Evolutionary conservation across 2,888 invertebrate genomes (phyloP).

Genomic region (Troglohyphantes excavatus): DNA sequence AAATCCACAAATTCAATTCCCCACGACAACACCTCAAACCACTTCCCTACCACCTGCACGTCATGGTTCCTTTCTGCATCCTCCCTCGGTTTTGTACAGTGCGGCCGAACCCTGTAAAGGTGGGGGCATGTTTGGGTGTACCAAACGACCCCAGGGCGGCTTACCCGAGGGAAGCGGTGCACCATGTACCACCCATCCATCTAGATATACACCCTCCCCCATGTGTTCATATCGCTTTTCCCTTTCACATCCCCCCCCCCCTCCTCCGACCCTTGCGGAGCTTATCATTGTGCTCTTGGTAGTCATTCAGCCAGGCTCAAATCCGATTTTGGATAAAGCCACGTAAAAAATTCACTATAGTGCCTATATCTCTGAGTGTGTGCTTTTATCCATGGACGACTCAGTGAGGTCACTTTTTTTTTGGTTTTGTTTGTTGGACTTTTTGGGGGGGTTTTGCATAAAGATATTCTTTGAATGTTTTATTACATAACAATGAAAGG

Average conservation of each 20-base stretch:
- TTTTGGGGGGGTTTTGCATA: no score
- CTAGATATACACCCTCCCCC: conserved; percentile 32
- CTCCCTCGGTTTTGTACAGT: conserved; percentile 38
- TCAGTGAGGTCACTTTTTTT: no score
- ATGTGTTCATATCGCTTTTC: conserved; percentile 35
- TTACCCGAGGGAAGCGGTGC: conserved; percentile 74
- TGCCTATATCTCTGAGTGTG: not conserved
- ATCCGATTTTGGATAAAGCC: conserved; percentile 57
- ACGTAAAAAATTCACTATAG: conserved; percentile 65
- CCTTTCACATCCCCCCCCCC: not conserved
- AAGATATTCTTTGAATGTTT: no score
- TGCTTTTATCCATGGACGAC: not conserved
- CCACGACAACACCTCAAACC: not conserved
- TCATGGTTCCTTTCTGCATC: conserved; percentile 37
- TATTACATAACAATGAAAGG: no score
- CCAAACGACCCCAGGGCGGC: conserved; percentile 71
- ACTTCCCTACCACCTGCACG: not conserved
- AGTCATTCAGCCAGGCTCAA: conserved; percentile 56
- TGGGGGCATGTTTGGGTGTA: conserved; percentile 76
- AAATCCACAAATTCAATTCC: no score
- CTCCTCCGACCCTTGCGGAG: no score
- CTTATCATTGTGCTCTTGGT: conserved; percentile 65
- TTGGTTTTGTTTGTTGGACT: no score
- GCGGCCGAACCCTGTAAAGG: conserved; percentile 56
- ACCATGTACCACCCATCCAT: conserved; percentile 61